Evolutionary conservation across 2,888 invertebrate genomes (phyloP), one percentile per base, ranked within the genome.

Genomic region (Odontothrips loti): DNA sequence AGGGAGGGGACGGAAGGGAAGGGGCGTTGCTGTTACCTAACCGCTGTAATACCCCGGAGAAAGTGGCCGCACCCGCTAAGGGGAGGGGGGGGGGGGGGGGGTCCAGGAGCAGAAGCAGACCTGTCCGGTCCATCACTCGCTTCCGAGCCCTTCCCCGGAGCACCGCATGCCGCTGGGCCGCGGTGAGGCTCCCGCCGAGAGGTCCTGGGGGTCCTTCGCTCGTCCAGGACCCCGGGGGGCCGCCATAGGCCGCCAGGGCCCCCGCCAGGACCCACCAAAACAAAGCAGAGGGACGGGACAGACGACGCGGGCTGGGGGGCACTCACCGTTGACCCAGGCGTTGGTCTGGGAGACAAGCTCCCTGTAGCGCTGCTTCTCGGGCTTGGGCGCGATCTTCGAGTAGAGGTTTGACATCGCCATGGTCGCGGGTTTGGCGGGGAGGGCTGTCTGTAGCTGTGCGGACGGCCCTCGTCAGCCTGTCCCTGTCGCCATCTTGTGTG

Each of bases 311-410:
- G 27, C 51, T 79, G 79, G 78, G 63, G 79, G 23, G 83, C 20
- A 85, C 92, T 93, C 90, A 95, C 95, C 95, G 88, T 95, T 94
- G 90, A 94, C 93, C 95, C 95, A 95, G 86, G 94, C 91, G 88
- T 93, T 94, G 78, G 94, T 93, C 89, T 95, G 95, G 81, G 93
- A 92, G 85, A 94, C 93, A 83, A 95, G 92, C 86, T 94, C 94
- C 23, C 68, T 23, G 68, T 75, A 75, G 23, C 68, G 68, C 68
- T 75, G 68, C 89, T 94, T 94, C 83, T 91, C 90, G 83, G 93
- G 93, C 88, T 93, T 94, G 84, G 91, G 90, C 84, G 92, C 90
- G 85, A 92, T 93, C 90, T 93, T 93, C 85, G 92, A 92, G 87
- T 93, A 93, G 86, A 93, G 90, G 90, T 93, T 93, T 85, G 93